These are phyloP conservation scores for Cactoblastis cactorum DNA, from an alignment of 2,888 invertebrate species.

Conservation along the genomic window DNA sequence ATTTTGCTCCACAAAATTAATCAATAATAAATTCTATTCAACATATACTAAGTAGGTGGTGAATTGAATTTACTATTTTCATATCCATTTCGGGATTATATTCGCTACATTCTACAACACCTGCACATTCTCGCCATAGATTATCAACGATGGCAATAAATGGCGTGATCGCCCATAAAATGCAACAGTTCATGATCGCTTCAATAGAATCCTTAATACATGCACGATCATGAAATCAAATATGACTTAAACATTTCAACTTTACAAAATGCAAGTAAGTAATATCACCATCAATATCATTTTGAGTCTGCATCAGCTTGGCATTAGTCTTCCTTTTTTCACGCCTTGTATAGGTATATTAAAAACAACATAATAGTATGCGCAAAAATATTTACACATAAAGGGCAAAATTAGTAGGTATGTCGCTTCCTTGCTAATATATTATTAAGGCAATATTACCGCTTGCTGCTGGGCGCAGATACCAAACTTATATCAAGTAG, in stretches of 20 bases:
- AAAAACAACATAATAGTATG: no score
- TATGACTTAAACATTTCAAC: not conserved
- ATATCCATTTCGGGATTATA: not conserved
- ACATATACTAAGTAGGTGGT: no score
- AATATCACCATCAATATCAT: no score
- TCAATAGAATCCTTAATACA: not conserved
- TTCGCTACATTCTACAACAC: not conserved
- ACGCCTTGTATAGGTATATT: no score
- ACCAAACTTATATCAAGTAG: no score
- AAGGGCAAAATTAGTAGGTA: not conserved
- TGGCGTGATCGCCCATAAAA: not conserved
- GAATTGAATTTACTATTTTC: not conserved
- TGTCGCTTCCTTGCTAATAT: not conserved
- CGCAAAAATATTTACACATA: no score
- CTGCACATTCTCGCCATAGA: not conserved
- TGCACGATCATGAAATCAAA: slow-evolving; percentile 6
- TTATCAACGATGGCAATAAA: not conserved
- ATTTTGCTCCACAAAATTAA: no score
- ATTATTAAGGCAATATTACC: not conserved
- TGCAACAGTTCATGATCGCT: not conserved
- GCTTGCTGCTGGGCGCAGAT: slow-evolving; percentile 14
- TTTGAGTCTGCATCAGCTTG: no score
- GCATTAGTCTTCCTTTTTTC: no score
- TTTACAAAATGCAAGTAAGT: no score
- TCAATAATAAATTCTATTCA: no score